Conservation (phyloP, 2,113 vertebrate species). For the Hippocampus guttulatus region DNA sequence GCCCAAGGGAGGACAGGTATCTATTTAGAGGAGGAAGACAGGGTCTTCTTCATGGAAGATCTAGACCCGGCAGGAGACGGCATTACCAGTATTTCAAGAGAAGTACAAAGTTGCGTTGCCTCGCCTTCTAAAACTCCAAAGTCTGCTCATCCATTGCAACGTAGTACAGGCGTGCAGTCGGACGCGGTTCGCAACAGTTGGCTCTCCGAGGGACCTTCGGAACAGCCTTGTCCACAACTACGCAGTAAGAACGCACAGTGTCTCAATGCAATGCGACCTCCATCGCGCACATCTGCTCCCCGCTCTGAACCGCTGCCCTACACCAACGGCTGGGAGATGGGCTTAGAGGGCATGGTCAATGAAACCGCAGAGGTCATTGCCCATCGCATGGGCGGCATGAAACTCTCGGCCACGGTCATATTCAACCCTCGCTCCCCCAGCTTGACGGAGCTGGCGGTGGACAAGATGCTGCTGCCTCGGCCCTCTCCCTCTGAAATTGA, state of each 20-base stretch:
- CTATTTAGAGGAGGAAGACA: slow-evolving; percentile 79
- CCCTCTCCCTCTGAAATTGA: slow-evolving; percentile 61
- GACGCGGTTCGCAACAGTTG: slow-evolving; percentile 58
- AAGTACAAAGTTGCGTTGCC: slow-evolving; percentile 42
- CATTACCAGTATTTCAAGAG: slow-evolving; percentile 53
- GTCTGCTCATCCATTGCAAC: slow-evolving; percentile 27
- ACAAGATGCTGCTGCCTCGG: slow-evolving; percentile 62
- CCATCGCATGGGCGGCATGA: slow-evolving; percentile 94
- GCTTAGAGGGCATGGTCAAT: slow-evolving; percentile 64
- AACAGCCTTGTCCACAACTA: slow-evolving; percentile 53
- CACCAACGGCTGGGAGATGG: slow-evolving; percentile 82
- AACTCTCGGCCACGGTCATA: slow-evolving; percentile 94
- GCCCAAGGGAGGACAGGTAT: slow-evolving; percentile 42
- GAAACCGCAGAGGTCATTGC: slow-evolving; percentile 88
- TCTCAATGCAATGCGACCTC: slow-evolving; percentile 39
- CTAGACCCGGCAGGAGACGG: slow-evolving; percentile 76
- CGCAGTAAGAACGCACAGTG: slow-evolving; percentile 62
- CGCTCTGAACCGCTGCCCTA: slow-evolving; percentile 69
- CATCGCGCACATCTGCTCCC: slow-evolving; percentile 30
- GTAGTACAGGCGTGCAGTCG: slow-evolving; percentile 24
- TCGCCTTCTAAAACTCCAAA: slow-evolving; percentile 55
- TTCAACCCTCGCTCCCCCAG: slow-evolving; percentile 89
- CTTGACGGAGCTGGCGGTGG: slow-evolving; percentile 67
- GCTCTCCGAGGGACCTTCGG: slow-evolving; percentile 49
- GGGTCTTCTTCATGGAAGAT: slow-evolving; percentile 95